Base-by-base conservation (phyloP, 2,113 vertebrate genomes). In the Bungarus multicinctus region DNA sequence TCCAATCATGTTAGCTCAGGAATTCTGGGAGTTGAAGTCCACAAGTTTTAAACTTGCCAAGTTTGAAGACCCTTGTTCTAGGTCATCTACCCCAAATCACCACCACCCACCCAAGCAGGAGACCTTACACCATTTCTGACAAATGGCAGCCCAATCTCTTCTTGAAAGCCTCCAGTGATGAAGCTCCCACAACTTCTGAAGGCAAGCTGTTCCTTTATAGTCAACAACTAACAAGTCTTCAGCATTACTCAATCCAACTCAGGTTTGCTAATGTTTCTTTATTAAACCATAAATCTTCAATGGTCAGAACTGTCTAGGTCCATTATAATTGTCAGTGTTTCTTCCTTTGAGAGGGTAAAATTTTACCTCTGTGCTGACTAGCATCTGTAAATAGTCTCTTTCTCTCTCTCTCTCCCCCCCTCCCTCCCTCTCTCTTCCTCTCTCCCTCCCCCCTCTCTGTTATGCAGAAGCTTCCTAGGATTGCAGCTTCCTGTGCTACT, bases 401-500 rank as follows among this genome's bases (percentile, higher is more conserved):
- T 4, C 5, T 47, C 8, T 25, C 34, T 5, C 30, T 23, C 30
- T 27, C 57, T 11, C 11, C 4, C 39, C 6, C 74, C 5, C 27
- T 10, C 11, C 4, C 34, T 18, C 57, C 5, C 85, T 25, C 34
- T 4, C 30, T 22, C 30, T 27, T 54, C 8, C 10, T 5, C 39
- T 11, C 64, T 10, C 86, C 30, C 34, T 5, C 20, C 22, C n/a
- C 16, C 22, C n/a, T 39, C 54, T 10, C 6, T 27, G 55, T 58
- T 0, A 74, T 74, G n/a, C n/a, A 74, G 5, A 74, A 18, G 16
- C 34, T 43, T 81, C 18, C 18, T 81, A 22, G 7, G 34, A 81
- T 20, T 22, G 8, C 1, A 81, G 18, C 18, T 0, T 0, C 34
- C 7, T 14, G 1, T 2, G 4, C 27, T 57, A 3, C 34, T 34